These are phyloP conservation scores for Cactoblastis cactorum DNA, from an alignment of 2,888 invertebrate genomes.

Conservation along the genomic window DNA sequence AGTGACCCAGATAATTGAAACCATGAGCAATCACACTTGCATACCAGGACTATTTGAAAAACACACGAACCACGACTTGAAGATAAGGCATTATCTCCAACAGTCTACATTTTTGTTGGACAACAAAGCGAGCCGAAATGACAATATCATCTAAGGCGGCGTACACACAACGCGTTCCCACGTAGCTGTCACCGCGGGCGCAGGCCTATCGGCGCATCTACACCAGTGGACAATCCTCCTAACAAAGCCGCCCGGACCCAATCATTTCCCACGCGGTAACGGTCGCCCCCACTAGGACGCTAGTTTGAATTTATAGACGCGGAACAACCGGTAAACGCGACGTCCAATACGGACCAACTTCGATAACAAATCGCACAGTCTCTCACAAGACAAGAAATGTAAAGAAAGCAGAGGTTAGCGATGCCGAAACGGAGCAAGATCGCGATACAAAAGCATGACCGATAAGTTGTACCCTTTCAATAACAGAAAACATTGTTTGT, in stretches of 20 bases:
- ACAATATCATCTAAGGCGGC: conserved; percentile 53
- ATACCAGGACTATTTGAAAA: conserved; percentile 20
- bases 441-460: conserved; percentile 73
- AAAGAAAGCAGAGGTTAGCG: conserved; percentile 38
- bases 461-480: conserved; percentile 70
- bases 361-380: conserved; percentile 40
- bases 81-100: conserved; percentile 15
- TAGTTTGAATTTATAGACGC: conserved; percentile 67
- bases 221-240: conserved; percentile 76
- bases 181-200: conserved; percentile 70
- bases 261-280: conserved; percentile 78
- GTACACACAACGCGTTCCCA: conserved; percentile 70
- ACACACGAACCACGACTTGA: conserved; percentile 10
- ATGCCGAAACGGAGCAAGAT: conserved; percentile 58
- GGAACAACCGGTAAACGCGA: conserved; percentile 47
- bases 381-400: conserved; percentile 50
- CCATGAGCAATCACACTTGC: conserved; percentile 29
- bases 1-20: neutral
- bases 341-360: conserved; percentile 51
- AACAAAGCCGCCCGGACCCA: conserved; percentile 74
- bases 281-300: conserved; percentile 66
- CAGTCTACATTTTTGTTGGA: conserved; percentile 35
- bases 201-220: conserved; percentile 71
- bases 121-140: conserved; percentile 25
- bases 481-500: conserved; percentile 71